Base-by-base conservation (phyloP, 2,888 invertebrate species). In the Cetonia aurata region DNA sequence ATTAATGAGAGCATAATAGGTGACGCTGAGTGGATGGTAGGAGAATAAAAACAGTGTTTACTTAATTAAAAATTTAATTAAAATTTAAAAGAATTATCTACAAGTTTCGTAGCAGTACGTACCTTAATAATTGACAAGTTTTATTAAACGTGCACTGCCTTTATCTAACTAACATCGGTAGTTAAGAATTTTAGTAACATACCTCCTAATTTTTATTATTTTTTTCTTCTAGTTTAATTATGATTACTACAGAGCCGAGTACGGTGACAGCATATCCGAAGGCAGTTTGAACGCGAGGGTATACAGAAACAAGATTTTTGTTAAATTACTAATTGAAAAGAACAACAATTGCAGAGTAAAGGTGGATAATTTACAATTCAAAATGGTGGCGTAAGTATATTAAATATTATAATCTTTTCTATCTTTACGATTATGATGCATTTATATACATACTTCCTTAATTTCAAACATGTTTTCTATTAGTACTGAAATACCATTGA, bases 181-280 rank as follows among this genome's bases (percentile, higher is more conserved):
- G 3, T 8, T 1, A 37, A 37, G 37, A 8, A 37, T 37, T 37
- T 37, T 37, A 8, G 37, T 37, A 8, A 6, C 2, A 37, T 37
- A 37, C 10, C 10, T 37, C 4, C 8, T 37, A 37, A 37, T 37
- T 25, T 1, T 25, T 8, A 37, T 10, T 37, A 37, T 67, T 70
- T 68, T 69, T 52, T 59, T n/a, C n/a, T 81, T 81, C 15, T 75
- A 83, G 83, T 78, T 80, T 62, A 80, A 78, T 50, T 82, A 80
- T 66, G 77, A 79, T 82, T 81, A 75, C 72, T 89, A 71, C 87
- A 88, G 76, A 81, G 88, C 9, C 72, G 80, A 37, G 81, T 86
- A 52, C 85, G 89, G 77, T 87, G 89, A 59, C 84, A 86, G 78
- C 77, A 88, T 75, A 85, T 87, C 42, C 83, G 89, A 55, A 82